phyloP scores from a whole-genome alignment of 2,888 invertebrate genomes.

The Dioctria linearis region DNA sequence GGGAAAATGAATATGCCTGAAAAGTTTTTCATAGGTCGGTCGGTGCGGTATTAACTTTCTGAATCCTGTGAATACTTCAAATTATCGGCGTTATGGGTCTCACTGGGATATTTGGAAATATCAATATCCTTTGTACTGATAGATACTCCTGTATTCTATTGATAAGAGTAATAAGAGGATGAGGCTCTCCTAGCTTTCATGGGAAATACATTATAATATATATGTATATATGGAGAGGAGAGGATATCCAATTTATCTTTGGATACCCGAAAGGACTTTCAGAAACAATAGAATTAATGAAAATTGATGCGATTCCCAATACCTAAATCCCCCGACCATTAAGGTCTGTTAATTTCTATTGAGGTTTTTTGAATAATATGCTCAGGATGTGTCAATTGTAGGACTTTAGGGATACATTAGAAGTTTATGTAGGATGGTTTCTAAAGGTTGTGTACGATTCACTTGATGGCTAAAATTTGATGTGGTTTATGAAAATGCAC shows the following conservation, averaged over 20 bases:
- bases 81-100: constrained; percentile 22
- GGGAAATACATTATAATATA: too few species aligned
- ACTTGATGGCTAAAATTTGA: too few species aligned
- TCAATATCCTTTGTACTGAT: constrained; percentile 23
- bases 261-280: constrained; percentile 25
- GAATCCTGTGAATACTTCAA: constrained; percentile 17
- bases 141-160: not conserved
- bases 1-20: constrained; percentile 32
- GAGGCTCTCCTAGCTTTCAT: not conserved
- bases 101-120: constrained; percentile 31
- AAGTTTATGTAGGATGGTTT: too few species aligned
- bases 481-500: too few species aligned
- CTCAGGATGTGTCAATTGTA: too few species aligned
- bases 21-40: constrained; percentile 24
- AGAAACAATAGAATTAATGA: constrained; percentile 39
- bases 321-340: constrained; percentile 21
- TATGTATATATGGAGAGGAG: not conserved
- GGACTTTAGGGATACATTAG: too few species aligned
- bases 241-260: constrained; percentile 33
- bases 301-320: constrained; percentile 33
- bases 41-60: not conserved
- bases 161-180: not conserved
- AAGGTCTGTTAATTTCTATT: constrained; percentile 19
- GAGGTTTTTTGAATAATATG: not conserved
- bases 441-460: too few species aligned